Evolutionary conservation across 2,113 vertebrate species (phyloP), one percentile per base, ranked within the genome.

Genomic region (Pontoporia blainvillei): DNA sequence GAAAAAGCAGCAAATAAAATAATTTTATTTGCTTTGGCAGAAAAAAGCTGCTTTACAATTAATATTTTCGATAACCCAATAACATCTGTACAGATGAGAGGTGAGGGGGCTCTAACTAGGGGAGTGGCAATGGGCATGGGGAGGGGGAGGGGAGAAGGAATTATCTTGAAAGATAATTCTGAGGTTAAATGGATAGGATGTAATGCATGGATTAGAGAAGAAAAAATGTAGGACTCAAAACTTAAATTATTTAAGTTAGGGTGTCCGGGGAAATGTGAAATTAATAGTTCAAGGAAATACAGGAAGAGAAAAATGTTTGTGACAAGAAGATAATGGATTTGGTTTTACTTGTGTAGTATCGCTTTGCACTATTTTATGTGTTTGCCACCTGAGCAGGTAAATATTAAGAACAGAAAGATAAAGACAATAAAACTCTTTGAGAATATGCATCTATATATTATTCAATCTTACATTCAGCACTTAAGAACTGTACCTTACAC

Each of bases 401-500:
- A 87, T 86, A 88, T 94, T 91, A 78, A 94, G 66, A 76, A 88
- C 52, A 34, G 27, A 88, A 94, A 94, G 85, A 90, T 44, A 91
- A 76, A 88, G 41, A 76, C 12, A 72, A 49, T 54, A 73, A 72
- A 91, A 44, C 8, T 81, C 21, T 85, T 67, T 59, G 49, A 71
- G 25, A 85, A 14, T 66, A 39, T 62, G 3, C 34, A 84, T 36
- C 25, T 86, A 12, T 12, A 75, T 86, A 81, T 92, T 75, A 92
- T 57, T 83, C 59, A 82, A 14, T 75, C 87, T 97, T 90, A 90
- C 59, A 90, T 57, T 75, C 75, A 86, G 49, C 14, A 86, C 20
- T 62, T 41, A 76, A 82, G 8, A 5, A 89, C 49, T 94, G 31
- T 29, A 72, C 6, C 3, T 78, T 64, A 95, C 27, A 87, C 36